phyloP scores from a whole-genome alignment of 1,140 invertebrate species.

The Sarcophaga bullata region DNA sequence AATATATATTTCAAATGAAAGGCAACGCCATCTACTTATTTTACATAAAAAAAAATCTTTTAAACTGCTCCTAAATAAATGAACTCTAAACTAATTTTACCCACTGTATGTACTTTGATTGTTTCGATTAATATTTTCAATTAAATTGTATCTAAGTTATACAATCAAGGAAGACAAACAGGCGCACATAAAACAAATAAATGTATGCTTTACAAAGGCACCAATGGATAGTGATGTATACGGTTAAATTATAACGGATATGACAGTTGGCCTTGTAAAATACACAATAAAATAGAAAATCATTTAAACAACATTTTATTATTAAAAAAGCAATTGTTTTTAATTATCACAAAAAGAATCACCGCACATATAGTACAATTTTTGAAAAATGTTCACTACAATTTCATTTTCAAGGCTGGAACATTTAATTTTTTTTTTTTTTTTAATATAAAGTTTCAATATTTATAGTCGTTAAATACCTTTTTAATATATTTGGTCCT shows the following conservation, averaged over 20 bases:
- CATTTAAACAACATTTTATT: not conserved
- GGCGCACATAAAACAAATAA: not conserved
- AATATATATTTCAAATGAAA: too few species aligned
- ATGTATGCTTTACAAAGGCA: not conserved
- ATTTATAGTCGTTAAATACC: too few species aligned
- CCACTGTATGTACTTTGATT: not conserved
- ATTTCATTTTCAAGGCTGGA: not conserved
- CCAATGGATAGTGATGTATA: not conserved
- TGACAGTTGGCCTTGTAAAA: conserved; percentile 31
- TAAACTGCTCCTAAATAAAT: too few species aligned
- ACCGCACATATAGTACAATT: not conserved
- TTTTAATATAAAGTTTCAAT: too few species aligned
- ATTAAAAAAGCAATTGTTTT: not conserved
- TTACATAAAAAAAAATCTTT: too few species aligned
- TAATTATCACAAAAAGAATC: not conserved
- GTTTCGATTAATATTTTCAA: not conserved
- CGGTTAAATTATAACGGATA: conserved; percentile 22
- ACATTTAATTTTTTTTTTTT: not conserved
- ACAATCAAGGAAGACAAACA: conserved; percentile 15
- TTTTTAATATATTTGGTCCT: too few species aligned
- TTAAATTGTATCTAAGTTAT: conserved; percentile 5
- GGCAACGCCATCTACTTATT: too few species aligned
- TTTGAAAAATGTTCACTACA: not conserved
- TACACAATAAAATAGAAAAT: not conserved
- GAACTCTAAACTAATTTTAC: too few species aligned